These are phyloP conservation scores for Prionace glauca DNA, from an alignment of 2,797 vertebrate species.

Conservation along the genomic window DNA sequence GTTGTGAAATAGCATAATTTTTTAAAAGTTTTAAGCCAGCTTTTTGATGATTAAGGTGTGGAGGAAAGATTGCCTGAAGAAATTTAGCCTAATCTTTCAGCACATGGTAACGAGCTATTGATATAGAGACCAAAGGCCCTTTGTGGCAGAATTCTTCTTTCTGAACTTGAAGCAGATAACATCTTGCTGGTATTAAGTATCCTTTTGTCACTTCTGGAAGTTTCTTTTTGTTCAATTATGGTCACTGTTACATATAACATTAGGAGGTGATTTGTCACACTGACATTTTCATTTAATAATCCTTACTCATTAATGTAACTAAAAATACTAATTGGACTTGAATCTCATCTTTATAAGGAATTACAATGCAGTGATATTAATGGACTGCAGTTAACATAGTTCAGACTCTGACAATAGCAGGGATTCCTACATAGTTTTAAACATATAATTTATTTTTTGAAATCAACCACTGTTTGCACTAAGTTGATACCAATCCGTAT, in stretches of 20 bases:
- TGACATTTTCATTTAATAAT: slow-evolving; percentile 33
- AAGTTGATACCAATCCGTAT: background rate
- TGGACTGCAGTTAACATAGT: background rate
- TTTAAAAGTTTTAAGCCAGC: background rate
- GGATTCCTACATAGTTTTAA: background rate
- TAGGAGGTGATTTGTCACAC: background rate
- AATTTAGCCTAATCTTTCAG: slow-evolving; percentile 19
- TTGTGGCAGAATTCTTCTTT: background rate
- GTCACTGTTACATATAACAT: background rate
- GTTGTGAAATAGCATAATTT: slow-evolving; percentile 10
- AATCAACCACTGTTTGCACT: background rate
- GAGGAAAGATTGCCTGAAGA: slow-evolving; percentile 41
- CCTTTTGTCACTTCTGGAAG: background rate
- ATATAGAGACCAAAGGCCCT: slow-evolving; percentile 15
- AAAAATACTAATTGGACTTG: slow-evolving; percentile 23
- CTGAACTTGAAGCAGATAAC: slow-evolving; percentile 16
- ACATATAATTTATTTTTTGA: background rate
- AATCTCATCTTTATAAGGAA: background rate
- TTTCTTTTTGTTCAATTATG: slow-evolving; percentile 4
- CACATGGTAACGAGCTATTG: background rate
- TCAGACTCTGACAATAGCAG: background rate
- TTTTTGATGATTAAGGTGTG: slow-evolving; percentile 42
- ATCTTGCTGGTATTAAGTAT: background rate
- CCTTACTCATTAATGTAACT: slow-evolving; percentile 7
- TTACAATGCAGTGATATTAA: background rate